phyloP scores from a whole-genome alignment of 2,113 vertebrate genomes.

The Dicrurus megarhynchus region DNA sequence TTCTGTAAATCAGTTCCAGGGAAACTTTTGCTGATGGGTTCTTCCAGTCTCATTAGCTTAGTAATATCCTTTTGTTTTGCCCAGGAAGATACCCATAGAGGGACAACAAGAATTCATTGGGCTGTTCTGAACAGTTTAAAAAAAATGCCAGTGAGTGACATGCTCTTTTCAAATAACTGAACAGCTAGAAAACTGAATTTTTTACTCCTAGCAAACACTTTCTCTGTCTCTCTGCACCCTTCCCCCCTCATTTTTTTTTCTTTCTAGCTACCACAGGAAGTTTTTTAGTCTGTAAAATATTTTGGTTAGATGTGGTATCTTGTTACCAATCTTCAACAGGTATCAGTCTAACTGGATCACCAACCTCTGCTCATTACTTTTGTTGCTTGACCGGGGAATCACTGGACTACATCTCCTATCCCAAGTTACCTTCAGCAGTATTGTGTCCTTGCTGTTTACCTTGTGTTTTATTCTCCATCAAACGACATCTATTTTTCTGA shows the following conservation, averaged over 20 bases:
- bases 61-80: conserved; percentile 41
- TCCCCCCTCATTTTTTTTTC: rapidly evolving
- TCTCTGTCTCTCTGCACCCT: not conserved
- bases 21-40: conserved; percentile 36
- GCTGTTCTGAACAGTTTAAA: not conserved
- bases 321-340: not conserved
- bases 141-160: not conserved
- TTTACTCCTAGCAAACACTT: not conserved
- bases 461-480: not conserved
- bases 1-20: conserved; percentile 39
- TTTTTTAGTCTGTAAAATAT: not conserved
- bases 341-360: not conserved
- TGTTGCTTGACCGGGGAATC: not conserved
- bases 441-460: not conserved
- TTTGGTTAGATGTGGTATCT: not conserved
- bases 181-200: not conserved
- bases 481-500: not conserved
- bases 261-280: not conserved
- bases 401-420: not conserved
- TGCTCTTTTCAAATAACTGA: not conserved
- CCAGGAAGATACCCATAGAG: not conserved
- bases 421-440: not conserved
- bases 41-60: conserved; percentile 35
- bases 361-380: not conserved
- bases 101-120: not conserved